Evolutionary conservation across 2,797 vertebrate species (phyloP), one percentile per base, ranked within the genome.

Genomic region (Prunella strophiata): DNA sequence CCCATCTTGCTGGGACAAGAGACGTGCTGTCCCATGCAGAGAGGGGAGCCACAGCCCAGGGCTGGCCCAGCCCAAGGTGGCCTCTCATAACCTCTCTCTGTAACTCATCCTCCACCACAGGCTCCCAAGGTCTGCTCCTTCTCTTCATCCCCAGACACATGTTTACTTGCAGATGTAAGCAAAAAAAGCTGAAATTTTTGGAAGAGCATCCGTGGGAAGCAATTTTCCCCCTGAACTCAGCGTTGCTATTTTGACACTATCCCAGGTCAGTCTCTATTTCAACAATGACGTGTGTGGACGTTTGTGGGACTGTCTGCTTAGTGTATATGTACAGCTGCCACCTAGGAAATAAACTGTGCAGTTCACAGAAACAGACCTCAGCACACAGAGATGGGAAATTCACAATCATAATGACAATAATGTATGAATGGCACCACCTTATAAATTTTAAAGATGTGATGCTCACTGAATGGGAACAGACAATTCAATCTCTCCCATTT

Each of bases 81-180:
- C 92, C 85, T 85, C 62, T 80, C 54, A 32, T 66, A 84, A 52
- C 88, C 79, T 36, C 32, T 11, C 22, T 18, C 71, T 67, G 70
- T 66, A 90, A 71, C 75, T 89, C 10, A 3, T 43, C 63, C 61
- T 92, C 48, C 26, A 26, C 62, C 3, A 0, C 0, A 2, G 58
- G 27, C 62, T 94, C 86, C 68, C 89, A 51, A 88, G 66, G 51
- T 92, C 94, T 92, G 89, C 95, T 93, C 91, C 94, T 96, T 96
- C 85, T 96, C 94, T 97, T 58, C 80, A 0, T 87, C 82, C 45
- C 74, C 90, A 94, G 96, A 95, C 95, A 93, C 77, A 68, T 96
- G 95, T 96, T 96, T 94, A 94, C 90, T 96, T 94, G 85, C 96
- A 96, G 83, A 96, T 91, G 91, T 96, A 94, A 96, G 94, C 93